phyloP scores from a whole-genome alignment of 2,888 invertebrate genomes.

The Elaeidobius kamerunicus region DNA sequence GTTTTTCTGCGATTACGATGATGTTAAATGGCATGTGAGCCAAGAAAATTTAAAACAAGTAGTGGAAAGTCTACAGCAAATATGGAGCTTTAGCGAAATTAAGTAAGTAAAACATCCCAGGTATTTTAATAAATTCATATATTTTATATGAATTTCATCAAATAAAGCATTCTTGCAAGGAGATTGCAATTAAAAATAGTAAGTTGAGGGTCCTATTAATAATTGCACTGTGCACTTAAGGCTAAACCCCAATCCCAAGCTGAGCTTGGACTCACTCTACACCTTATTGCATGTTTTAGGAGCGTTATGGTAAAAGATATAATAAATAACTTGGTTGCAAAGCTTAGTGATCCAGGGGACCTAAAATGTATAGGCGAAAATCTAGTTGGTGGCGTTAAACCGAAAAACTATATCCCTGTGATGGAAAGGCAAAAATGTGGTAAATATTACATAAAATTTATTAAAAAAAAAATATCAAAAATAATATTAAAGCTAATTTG shows the following conservation, averaged over 20 bases:
- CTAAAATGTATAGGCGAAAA: slow-evolving; percentile 54
- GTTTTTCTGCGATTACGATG: slow-evolving; percentile 69
- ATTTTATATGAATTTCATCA: no score
- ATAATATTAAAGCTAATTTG: slow-evolving; percentile 20
- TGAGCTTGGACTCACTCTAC: no score
- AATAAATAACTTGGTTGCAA: slow-evolving; percentile 45
- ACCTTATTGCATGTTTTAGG: slow-evolving; percentile 53
- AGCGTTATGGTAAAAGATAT: slow-evolving; percentile 58
- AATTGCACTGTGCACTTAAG: no score
- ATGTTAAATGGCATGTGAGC: slow-evolving; percentile 59
- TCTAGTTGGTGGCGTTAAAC: slow-evolving; percentile 64
- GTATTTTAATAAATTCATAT: no score
- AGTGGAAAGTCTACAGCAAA: slow-evolving; percentile 65
- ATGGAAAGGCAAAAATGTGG: slow-evolving; percentile 75
- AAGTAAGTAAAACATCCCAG: slow-evolving; percentile 57
- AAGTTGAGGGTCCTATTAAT: no score
- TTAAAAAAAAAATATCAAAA: not conserved
- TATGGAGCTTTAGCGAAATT: slow-evolving; percentile 70
- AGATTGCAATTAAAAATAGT: no score
- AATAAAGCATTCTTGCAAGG: no score
- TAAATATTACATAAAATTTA: slow-evolving; percentile 50
- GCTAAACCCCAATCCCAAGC: no score
- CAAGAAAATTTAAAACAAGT: slow-evolving; percentile 57
- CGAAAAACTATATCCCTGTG: slow-evolving; percentile 70
- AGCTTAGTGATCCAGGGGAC: slow-evolving; percentile 9